Percentiles rank a stretch among this genome's conserved stretches.
phyloP scores from a whole-genome alignment of 2,888 invertebrate genomes.

The Epinotia demarniana region DNA sequence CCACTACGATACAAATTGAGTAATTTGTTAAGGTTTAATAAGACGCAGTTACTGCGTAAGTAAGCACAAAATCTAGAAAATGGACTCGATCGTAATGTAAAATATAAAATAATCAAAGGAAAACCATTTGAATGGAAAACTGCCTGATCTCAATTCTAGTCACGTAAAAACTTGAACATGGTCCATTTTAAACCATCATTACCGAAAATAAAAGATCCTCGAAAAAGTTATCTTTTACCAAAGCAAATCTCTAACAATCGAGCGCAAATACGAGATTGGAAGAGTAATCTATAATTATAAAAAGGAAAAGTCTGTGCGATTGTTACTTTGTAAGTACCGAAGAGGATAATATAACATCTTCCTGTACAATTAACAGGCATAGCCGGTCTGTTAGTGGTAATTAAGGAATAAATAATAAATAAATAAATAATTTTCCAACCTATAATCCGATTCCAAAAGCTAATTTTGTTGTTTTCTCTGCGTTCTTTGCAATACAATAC shows the following conservation, averaged over 20 bases:
- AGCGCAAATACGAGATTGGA: not conserved
- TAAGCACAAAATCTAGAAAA: slow-evolving; percentile 3
- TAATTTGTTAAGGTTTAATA: too few relatives aligned
- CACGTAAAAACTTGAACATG: slow-evolving; percentile 15
- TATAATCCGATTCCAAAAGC: too few relatives aligned
- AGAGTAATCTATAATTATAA: not conserved
- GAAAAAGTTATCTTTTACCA: not conserved
- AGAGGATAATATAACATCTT: too few relatives aligned
- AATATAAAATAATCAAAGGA: slow-evolving; percentile 5
- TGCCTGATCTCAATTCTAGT: not conserved
- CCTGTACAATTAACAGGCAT: too few relatives aligned
- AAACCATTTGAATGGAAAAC: slow-evolving; percentile 18
- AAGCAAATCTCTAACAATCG: not conserved
- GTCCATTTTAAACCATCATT: slow-evolving; percentile 12
- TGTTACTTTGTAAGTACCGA: too few relatives aligned
- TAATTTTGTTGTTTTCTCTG: too few relatives aligned
- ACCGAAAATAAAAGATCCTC: not conserved
- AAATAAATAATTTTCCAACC: too few relatives aligned
- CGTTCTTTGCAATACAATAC: too few relatives aligned
- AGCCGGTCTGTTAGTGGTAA: too few relatives aligned
- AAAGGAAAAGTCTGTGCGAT: too few relatives aligned
- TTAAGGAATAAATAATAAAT: too few relatives aligned
- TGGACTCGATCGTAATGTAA: not conserved
- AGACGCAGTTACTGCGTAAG: not conserved
- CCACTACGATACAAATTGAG: too few relatives aligned